Base-by-base conservation (phyloP, 2,113 vertebrate genomes). In the Sturnira hondurensis region DNA sequence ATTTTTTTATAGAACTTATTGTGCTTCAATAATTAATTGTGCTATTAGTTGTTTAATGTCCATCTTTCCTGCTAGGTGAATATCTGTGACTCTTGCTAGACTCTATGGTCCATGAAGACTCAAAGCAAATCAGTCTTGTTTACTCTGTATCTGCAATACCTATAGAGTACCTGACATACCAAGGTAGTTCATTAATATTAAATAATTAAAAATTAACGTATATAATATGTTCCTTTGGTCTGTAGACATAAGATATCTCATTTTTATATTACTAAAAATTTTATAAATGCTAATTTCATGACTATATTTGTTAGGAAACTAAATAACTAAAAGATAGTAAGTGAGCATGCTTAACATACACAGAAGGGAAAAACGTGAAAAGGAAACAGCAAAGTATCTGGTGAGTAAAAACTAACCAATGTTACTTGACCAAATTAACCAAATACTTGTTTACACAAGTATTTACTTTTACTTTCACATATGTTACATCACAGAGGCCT, bases 1-100 rank as follows among this genome's bases (percentile, higher is more conserved):
- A 50, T 31, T 86, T 65, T 93, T n/a, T 47, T 74, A 4, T 70
- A 89, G 56, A 58, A 67, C 1, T 56, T 80, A n/a, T 33, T 33
- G 11, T 80, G 20, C 83, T 95, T 93, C 63, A 89, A 50, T 70
- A 82, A 87, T 50, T 82, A 84, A 89, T n/a, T 89, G 50, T 67
- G 26, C 19, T 73, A 77, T 17, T 85, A 65, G 22, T 38, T 74
- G 31, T 86, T 96, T 74, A 89, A 89, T 76, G 63, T 58, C 56
- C 50, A 70, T 68, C 36, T 80, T 63, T 9, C 24, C 54, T 67
- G 15, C n/a, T 76, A 77, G 81, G 13, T 22, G 14, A 63, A 83
- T 47, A 12, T 68, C 52, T 17, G 45, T 92, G 38, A 38, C 5
- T 26, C 33, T 43, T 74, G 22, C 43, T 89, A 63, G 10, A 47